A percentile compares a stretch with the other conserved stretches of the same genome.
Conservation (phyloP, 2,888 invertebrate genomes). For the Pteria penguin region DNA sequence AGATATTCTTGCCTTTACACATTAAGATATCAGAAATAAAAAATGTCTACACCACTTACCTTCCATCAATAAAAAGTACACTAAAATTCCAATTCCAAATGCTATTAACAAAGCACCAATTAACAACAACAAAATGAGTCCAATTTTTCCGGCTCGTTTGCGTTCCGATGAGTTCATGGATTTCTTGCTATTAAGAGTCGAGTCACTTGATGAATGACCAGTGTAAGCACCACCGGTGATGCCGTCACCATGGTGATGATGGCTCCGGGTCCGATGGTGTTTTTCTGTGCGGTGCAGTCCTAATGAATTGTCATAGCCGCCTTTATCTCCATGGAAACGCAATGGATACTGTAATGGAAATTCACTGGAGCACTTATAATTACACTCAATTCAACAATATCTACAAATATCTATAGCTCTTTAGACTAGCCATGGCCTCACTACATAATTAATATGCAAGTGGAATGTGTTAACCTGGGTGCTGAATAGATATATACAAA, state of each 20-base stretch:
- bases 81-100: conserved; percentile 58
- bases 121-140: conserved; percentile 51
- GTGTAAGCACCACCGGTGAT: conserved; percentile 25
- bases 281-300: conserved; percentile 42
- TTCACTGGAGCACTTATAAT: not conserved
- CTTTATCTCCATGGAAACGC: conserved; percentile 45
- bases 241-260: conserved; percentile 32
- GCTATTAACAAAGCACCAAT: conserved; percentile 60
- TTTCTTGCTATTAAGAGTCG: conserved; percentile 45
- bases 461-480: too few species aligned
- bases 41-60: too few species aligned
- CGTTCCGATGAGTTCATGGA: conserved; percentile 48
- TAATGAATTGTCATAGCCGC: conserved; percentile 28
- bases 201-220: conserved; percentile 36
- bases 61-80: conserved; percentile 51
- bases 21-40: too few species aligned
- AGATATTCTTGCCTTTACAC: too few species aligned
- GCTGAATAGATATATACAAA: too few species aligned
- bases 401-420: too few species aligned
- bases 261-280: conserved; percentile 42
- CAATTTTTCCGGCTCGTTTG: conserved; percentile 41
- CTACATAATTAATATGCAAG: too few species aligned
- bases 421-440: too few species aligned
- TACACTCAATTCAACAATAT: too few species aligned
- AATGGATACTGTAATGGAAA: conserved; percentile 48